Conservation (phyloP, 2,888 invertebrate species). For the Biston betularia region DNA sequence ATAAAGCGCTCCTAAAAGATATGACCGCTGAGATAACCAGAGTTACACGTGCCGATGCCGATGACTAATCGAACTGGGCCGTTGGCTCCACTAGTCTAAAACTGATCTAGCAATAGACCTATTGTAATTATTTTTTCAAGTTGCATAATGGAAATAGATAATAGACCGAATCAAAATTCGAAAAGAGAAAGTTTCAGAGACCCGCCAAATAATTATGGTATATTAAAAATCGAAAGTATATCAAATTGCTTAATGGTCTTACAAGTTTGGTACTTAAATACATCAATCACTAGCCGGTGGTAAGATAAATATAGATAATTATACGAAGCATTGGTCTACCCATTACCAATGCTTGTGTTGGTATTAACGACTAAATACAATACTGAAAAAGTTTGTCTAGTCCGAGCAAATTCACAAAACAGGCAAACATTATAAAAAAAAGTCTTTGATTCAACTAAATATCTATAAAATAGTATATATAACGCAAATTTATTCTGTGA, state of each 20-base stretch:
- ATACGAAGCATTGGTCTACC: constrained; percentile 1
- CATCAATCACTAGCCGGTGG: constrained; percentile 60
- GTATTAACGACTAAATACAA: constrained; percentile 1
- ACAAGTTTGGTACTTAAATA: constrained; percentile 51
- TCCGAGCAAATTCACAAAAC: too few species aligned
- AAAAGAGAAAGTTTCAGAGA: constrained; percentile 71
- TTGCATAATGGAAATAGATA: constrained; percentile 50
- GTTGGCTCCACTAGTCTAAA: constrained; percentile 40
- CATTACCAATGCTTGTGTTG: constrained; percentile 8
- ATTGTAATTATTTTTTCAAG: constrained; percentile 51
- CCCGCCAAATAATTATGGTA: constrained; percentile 66
- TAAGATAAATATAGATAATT: constrained; percentile 23
- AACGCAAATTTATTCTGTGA: too few species aligned
- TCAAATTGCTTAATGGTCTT: constrained; percentile 66
- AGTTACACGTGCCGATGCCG: constrained; percentile 25
- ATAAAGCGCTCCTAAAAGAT: constrained; percentile 15
- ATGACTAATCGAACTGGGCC: constrained; percentile 45
- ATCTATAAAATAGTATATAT: too few species aligned
- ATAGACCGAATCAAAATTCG: constrained; percentile 55
- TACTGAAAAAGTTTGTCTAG: not conserved
- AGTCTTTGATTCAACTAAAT: not conserved
- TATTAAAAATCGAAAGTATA: constrained; percentile 71
- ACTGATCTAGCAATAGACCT: constrained; percentile 48
- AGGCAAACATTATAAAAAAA: not conserved
- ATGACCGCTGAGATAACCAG: constrained; percentile 16